phyloP scores from a whole-genome alignment of 2,888 invertebrate genomes.

The Fissipunctia ypsillon region DNA sequence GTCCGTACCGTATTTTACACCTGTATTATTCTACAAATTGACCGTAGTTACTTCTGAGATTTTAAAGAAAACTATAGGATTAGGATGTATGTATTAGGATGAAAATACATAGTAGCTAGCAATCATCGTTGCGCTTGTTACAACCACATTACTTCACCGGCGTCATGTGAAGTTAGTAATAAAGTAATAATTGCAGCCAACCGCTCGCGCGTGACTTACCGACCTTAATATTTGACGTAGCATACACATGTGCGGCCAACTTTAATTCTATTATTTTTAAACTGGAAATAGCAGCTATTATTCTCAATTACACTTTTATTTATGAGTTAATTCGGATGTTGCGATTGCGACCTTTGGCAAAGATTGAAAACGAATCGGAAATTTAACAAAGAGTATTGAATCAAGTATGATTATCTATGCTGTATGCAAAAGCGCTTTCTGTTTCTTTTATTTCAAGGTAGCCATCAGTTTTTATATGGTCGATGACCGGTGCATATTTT shows the following conservation, averaged over 20 bases:
- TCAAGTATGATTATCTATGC: neutral
- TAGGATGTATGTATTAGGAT: conserved; percentile 37
- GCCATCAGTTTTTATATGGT: conserved; percentile 27
- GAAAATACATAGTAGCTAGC: conserved; percentile 6
- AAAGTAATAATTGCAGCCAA: conserved; percentile 73
- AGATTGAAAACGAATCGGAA: conserved; percentile 10
- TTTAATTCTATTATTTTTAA: conserved; percentile 63
- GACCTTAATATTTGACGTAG: conserved; percentile 79
- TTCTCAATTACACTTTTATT: conserved; percentile 25
- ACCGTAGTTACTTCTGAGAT: neutral
- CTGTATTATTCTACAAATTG: neutral
- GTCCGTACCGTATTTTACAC: neutral
- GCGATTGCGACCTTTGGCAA: neutral
- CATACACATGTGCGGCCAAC: conserved; percentile 61
- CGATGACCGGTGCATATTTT: conserved; percentile 21
- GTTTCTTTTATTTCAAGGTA: conserved; percentile 43
- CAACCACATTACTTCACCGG: conserved; percentile 71
- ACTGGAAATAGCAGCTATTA: conserved; percentile 35
- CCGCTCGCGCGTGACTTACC: conserved; percentile 77
- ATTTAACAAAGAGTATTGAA: conserved; percentile 9
- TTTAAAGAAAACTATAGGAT: neutral
- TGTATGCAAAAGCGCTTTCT: conserved; percentile 32
- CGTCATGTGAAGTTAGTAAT: conserved; percentile 64
- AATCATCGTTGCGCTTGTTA: conserved; percentile 40
- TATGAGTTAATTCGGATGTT: neutral